A percentile compares a stretch with the other conserved stretches of the same genome.
phyloP scores from a whole-genome alignment of 2,797 vertebrate species.

The Pyrocephalus nanus region DNA sequence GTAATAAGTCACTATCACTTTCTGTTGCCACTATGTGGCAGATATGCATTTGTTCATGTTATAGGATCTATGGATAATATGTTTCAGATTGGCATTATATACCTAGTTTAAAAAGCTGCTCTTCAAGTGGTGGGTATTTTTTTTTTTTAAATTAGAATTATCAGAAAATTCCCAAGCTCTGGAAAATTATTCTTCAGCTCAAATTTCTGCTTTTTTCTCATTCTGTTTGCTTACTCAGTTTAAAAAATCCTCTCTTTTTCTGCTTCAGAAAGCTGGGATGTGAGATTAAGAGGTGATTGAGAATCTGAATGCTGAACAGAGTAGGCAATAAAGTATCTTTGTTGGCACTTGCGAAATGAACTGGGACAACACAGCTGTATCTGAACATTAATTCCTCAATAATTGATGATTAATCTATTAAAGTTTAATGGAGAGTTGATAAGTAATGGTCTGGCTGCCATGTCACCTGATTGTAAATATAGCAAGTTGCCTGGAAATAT shows the following conservation, averaged over 20 bases:
- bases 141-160: background rate
- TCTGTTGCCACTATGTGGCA: background rate
- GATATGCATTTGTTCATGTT: background rate
- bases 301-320: slow-evolving; percentile 16
- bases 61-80: background rate
- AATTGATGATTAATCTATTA: slow-evolving; percentile 81
- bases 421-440: slow-evolving; percentile 83
- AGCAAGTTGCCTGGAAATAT: slow-evolving; percentile 75
- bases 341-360: slow-evolving; percentile 64
- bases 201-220: background rate
- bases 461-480: slow-evolving; percentile 75
- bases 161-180: background rate
- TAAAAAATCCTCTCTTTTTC: background rate
- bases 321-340: slow-evolving; percentile 45
- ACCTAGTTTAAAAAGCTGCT: background rate
- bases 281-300: slow-evolving; percentile 14
- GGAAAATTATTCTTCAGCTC: background rate
- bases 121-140: background rate
- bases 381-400: slow-evolving; percentile 80
- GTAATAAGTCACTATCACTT: background rate
- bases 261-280: slow-evolving; percentile 31
- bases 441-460: slow-evolving; percentile 79
- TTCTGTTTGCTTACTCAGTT: background rate
- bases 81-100: background rate
- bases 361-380: slow-evolving; percentile 80